Evolutionary conservation across 2,113 vertebrate genomes (phyloP).

Genomic region (Callorhinus ursinus): DNA sequence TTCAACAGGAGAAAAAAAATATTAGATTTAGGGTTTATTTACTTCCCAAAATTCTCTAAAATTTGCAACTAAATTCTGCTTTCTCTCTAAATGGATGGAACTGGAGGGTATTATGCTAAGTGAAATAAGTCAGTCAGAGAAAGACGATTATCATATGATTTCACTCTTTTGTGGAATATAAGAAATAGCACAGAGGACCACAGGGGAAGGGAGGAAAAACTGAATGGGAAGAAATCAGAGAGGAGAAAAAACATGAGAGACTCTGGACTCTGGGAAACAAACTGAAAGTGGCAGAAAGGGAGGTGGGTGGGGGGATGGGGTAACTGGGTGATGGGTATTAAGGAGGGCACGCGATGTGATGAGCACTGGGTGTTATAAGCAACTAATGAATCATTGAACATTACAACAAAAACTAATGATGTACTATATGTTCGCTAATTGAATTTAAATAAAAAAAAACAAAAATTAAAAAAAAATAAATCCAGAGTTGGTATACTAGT

Average conservation of each 20-base stretch:
- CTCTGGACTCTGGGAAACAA: background rate
- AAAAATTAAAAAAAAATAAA: background rate
- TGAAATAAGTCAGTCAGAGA: background rate
- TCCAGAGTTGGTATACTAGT: background rate
- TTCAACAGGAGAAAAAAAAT: background rate
- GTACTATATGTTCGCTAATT: background rate
- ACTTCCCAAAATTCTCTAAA: background rate
- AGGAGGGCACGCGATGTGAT: too few species aligned
- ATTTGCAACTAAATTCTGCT: background rate
- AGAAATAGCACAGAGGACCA: background rate
- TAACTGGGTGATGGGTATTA: background rate
- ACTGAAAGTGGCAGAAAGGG: background rate
- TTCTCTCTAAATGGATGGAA: background rate
- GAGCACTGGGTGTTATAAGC: background rate
- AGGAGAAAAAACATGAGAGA: background rate
- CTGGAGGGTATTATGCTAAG: background rate
- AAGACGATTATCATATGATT: background rate
- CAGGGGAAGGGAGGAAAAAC: background rate
- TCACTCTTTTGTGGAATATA: background rate
- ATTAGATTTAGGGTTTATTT: background rate
- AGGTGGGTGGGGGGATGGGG: background rate
- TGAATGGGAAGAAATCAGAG: background rate
- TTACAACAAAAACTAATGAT: background rate
- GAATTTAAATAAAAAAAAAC: background rate
- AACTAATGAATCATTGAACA: background rate